phyloP scores from a whole-genome alignment of 2,113 vertebrate species.

The Ibidorhyncha struthersii region DNA sequence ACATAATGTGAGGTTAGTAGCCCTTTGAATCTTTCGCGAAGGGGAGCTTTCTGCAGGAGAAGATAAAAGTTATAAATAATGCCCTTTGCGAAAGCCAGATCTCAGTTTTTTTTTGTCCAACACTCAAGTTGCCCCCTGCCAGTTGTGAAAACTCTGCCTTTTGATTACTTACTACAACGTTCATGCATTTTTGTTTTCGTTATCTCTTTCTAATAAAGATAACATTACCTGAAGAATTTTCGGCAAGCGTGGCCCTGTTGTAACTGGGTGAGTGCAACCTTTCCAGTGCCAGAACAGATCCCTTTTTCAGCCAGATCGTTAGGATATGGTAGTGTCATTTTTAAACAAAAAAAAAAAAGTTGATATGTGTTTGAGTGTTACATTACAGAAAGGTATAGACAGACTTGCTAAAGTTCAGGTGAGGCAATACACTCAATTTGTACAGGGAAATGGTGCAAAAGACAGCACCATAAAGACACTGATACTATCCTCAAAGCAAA shows the following conservation, averaged over 20 bases:
- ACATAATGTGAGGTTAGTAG: not conserved
- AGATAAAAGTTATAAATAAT: not conserved
- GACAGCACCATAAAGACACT: not conserved
- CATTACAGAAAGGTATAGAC: not conserved
- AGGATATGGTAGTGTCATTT: not conserved
- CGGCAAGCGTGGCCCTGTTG: not conserved
- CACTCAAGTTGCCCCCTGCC: not conserved
- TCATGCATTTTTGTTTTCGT: not conserved
- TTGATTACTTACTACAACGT: not conserved
- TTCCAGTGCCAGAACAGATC: not conserved
- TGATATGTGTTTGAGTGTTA: not conserved
- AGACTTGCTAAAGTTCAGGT: not conserved
- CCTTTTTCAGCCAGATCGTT: not conserved
- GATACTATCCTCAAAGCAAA: not conserved
- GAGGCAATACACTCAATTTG: not conserved
- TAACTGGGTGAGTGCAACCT: not conserved
- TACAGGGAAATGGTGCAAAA: not conserved
- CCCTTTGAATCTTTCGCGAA: not conserved
- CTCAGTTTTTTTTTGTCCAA: not conserved
- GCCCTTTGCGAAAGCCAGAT: not conserved
- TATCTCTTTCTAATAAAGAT: not conserved
- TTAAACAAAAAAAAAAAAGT: not conserved
- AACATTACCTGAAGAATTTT: not conserved
- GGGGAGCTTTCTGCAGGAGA: not conserved
- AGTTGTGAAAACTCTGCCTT: not conserved